Evolutionary conservation across 2,888 invertebrate species (phyloP), one percentile per base, ranked within the genome.

Genomic region (Patella depressa): DNA sequence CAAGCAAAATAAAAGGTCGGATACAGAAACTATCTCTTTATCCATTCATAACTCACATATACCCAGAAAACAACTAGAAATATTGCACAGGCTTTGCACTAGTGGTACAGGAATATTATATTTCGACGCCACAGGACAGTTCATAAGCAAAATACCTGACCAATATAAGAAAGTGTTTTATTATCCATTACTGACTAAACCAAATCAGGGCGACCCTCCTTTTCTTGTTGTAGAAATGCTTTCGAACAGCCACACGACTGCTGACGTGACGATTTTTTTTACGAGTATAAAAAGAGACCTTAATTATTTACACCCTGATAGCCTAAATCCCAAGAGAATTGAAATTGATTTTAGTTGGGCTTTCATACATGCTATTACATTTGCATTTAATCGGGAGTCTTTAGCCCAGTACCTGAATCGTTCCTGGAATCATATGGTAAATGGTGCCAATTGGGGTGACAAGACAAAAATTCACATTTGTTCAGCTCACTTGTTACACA

Each of bases 81-180:
- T 65, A 15, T 11, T 65, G 19, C 11, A 65, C n/a, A 19, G 19
- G 2, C 19, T 19, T 65, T 65, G 65, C 17, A 65, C 34, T 45
- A 0, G 34, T 65, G n/a, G 17, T 65, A 19, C 65, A 15, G 65
- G 65, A n/a, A 19, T 65, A 11, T 65, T 65, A 15, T 65, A 65
- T 65, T 65, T 65, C 65, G 65, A 65, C 65, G 65, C 65, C 17
- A 65, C 17, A 19, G 65, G 65, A n/a, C n/a, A n/a, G 19, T 19
- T 0, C 17, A 15, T 65, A 65, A 65, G 65, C 9, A 65, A 65
- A 65, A 65, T 65, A 19, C 65, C 65, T 9, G 65, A 65, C n/a
- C 65, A 65, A 19, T 11, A n/a, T 19, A 65, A 65, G 19, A 19
- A 19, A 65, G 65, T 65, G 65, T 65, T 65, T 65, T 12, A 65